Conservation (phyloP, 2,797 vertebrate species). For the Craterocephalus amniculus region DNA sequence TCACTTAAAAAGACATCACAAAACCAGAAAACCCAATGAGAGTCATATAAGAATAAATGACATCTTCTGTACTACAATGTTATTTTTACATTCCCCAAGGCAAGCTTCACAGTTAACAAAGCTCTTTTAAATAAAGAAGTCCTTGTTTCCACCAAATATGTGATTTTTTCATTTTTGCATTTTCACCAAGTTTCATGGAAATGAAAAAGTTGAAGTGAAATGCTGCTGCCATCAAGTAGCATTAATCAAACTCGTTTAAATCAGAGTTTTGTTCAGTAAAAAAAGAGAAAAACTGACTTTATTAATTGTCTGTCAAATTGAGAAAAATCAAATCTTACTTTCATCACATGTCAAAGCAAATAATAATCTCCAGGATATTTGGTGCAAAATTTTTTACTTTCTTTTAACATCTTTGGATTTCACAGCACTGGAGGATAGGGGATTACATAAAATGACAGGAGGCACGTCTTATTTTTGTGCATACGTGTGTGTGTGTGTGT, state of each 20-base stretch:
- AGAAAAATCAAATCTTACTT: not conserved
- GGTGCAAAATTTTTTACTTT: not conserved
- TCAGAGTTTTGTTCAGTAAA: not conserved
- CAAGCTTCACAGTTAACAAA: not conserved
- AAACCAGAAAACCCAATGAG: not conserved
- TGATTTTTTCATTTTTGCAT: not conserved
- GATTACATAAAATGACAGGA: not conserved
- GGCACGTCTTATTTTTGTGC: conserved; percentile 12
- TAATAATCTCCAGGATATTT: not conserved
- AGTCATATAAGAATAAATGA: not conserved
- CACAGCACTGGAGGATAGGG: not conserved
- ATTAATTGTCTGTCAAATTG: not conserved
- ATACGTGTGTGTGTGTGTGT: not conserved
- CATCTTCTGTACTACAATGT: not conserved
- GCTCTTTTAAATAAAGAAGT: not conserved
- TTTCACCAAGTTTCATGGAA: not conserved
- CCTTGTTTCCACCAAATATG: not conserved
- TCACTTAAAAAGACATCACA: not conserved
- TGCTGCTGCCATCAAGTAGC: not conserved
- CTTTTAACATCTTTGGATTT: not conserved
- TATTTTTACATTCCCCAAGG: not conserved
- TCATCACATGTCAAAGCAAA: not conserved
- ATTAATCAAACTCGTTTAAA: not conserved
- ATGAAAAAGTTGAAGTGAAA: not conserved
- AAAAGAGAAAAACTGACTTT: not conserved